Percentiles rank a stretch among this genome's conserved stretches.
Evolutionary conservation across 2,113 vertebrate genomes (phyloP).

Genomic region (Marcusenius ussheri): DNA sequence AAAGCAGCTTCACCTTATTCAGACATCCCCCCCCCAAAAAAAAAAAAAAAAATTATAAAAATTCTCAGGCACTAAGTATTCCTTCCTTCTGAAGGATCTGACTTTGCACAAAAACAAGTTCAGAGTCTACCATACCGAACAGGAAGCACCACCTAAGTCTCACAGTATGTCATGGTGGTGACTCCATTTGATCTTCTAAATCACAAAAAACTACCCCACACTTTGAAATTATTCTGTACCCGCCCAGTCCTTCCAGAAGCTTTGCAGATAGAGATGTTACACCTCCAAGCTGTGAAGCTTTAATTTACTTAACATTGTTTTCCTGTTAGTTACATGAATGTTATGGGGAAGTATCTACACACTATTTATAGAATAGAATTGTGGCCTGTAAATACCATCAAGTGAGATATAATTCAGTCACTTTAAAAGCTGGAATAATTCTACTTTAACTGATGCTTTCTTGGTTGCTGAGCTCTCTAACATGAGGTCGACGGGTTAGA

Average conservation of each 20-base stretch:
- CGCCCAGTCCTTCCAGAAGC: too few relatives aligned
- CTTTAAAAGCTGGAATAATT: slow-evolving; percentile 13
- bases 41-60: not conserved
- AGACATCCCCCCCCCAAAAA: not conserved
- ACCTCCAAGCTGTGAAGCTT: not conserved
- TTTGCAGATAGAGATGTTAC: not conserved
- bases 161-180: too few relatives aligned
- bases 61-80: not conserved
- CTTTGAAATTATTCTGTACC: not conserved
- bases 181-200: not conserved
- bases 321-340: not conserved
- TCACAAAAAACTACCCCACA: not conserved
- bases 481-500: not conserved
- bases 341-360: not conserved
- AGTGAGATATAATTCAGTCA: slow-evolving; percentile 15
- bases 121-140: not conserved
- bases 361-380: slow-evolving; percentile 8
- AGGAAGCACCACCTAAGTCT: not conserved
- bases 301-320: slow-evolving; percentile 15
- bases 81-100: not conserved
- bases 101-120: not conserved
- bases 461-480: not conserved
- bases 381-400: not conserved
- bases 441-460: slow-evolving; percentile 17
- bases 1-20: not conserved